Evolutionary conservation across 2,888 invertebrate species (phyloP), one percentile per base, ranked within the genome.

Genomic region (Koerneria pararmatus): DNA sequence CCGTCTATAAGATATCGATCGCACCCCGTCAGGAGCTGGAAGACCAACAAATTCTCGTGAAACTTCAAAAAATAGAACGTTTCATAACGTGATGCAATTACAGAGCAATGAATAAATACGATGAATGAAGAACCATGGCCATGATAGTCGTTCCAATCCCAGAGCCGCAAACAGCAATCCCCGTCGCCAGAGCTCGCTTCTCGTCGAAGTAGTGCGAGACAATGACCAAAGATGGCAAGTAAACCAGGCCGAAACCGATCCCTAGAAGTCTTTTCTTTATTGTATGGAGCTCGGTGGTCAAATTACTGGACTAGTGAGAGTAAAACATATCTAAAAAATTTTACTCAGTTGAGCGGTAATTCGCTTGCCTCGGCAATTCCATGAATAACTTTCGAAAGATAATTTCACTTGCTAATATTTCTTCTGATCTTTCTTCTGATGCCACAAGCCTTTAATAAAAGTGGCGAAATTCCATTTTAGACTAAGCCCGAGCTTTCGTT

Each of bases 151-250:
- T 95, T 57, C 97, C 97, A 57, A 97, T 88, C 19, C 97, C 97
- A 0, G 95, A 94, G 2, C 97, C 97, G 82, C 93, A 93, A 3
- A 93, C 93, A 0, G 93, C 93, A 68, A 94, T 90, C 19, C 94
- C 97, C 15, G 80, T 98, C 3, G 98, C 97, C 76, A 97, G 88
- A 34, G 95, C 92, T 67, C 97, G 88, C 78, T 89, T 90, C 78
- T 91, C 90, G 83, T 97, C 94, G 83, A 98, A 98, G 87, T 97
- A 98, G 75, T 91, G 91, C 0, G 94, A 93, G 35, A 98, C 95
- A 84, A 92, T 92, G 64, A 98, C 95, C 76, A 98, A 95, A 59
- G 97, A 95, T 0, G 98, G 97, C 65, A 98, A 87, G 84, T 97
- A 98, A 83, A 98, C 94, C 72, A 98, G 88, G 0, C 97, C 97